Percentiles rank a stretch among this genome's conserved stretches.
Evolutionary conservation across 2,113 vertebrate species (phyloP).

Genomic region (Eretmochelys imbricata): DNA sequence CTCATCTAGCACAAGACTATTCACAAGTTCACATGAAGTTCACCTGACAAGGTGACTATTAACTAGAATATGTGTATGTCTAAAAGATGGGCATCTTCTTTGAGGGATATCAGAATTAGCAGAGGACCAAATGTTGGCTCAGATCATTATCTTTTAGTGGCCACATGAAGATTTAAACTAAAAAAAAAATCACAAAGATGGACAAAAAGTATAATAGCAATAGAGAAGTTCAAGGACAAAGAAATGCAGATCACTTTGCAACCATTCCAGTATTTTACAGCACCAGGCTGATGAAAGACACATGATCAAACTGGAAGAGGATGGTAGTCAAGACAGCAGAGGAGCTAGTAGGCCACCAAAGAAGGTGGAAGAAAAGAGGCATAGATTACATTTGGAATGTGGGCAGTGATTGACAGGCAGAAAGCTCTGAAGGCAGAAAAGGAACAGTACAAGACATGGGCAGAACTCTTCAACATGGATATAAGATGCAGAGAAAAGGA

Average conservation of each 20-base stretch:
- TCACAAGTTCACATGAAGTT: too few relatives aligned
- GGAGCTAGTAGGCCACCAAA: background rate
- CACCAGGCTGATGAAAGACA: background rate
- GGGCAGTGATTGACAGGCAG: background rate
- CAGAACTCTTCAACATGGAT: background rate
- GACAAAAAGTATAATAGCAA: background rate
- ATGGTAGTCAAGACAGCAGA: background rate
- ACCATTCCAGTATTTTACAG: background rate
- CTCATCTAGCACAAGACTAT: too few relatives aligned
- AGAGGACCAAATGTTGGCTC: background rate
- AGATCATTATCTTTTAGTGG: background rate
- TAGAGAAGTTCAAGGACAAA: background rate
- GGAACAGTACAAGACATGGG: background rate
- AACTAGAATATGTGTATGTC: too few relatives aligned
- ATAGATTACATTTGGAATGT: background rate
- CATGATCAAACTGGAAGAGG: background rate
- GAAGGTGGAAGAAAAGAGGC: background rate
- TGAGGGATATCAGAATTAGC: too few relatives aligned
- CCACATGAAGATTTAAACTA: background rate
- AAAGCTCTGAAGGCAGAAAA: background rate
- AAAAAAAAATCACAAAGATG: background rate
- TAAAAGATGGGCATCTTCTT: too few relatives aligned
- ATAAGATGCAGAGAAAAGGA: background rate
- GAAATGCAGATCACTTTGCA: background rate
- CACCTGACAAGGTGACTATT: too few relatives aligned